phyloP scores from a whole-genome alignment of 2,797 vertebrate genomes.

The Aeoliscus strigatus region DNA sequence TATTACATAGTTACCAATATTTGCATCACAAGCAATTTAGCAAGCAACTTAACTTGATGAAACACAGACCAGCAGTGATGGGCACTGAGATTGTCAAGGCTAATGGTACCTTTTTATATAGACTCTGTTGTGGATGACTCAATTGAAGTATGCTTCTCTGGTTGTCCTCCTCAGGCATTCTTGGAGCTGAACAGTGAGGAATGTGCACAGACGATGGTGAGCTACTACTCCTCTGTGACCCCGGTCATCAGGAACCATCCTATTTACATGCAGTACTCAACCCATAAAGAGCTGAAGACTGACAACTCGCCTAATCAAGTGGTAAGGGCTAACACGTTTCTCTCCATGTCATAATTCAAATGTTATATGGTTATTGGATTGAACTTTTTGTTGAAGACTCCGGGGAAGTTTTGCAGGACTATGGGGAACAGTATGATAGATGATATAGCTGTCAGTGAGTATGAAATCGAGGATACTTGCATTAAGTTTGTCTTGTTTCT shows the following conservation, averaged over 20 bases:
- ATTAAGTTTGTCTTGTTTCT: not conserved
- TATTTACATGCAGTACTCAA: slow-evolving; percentile 96
- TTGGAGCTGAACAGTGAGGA: slow-evolving; percentile 94
- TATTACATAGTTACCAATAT: too few relatives aligned
- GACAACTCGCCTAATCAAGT: slow-evolving; percentile 95
- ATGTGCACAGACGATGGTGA: slow-evolving; percentile 95
- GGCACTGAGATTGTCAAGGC: too few relatives aligned
- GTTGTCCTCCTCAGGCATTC: slow-evolving; percentile 78
- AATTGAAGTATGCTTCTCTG: not conserved
- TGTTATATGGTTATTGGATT: not conserved
- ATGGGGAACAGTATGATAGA: not conserved
- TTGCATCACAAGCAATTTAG: too few relatives aligned
- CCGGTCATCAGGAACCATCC: slow-evolving; percentile 90
- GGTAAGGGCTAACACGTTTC: slow-evolving; percentile 65
- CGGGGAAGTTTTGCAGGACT: not conserved
- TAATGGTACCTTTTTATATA: too few relatives aligned
- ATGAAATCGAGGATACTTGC: too few relatives aligned
- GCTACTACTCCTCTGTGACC: slow-evolving; percentile 91
- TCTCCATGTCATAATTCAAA: not conserved
- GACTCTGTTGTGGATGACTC: too few relatives aligned
- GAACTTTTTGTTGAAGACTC: too few relatives aligned
- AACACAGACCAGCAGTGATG: too few relatives aligned
- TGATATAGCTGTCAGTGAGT: too few relatives aligned
- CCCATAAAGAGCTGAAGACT: slow-evolving; percentile 96
- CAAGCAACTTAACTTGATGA: too few relatives aligned